Conservation (phyloP, 2,113 vertebrate genomes). For the Rhombomys opimus region DNA sequence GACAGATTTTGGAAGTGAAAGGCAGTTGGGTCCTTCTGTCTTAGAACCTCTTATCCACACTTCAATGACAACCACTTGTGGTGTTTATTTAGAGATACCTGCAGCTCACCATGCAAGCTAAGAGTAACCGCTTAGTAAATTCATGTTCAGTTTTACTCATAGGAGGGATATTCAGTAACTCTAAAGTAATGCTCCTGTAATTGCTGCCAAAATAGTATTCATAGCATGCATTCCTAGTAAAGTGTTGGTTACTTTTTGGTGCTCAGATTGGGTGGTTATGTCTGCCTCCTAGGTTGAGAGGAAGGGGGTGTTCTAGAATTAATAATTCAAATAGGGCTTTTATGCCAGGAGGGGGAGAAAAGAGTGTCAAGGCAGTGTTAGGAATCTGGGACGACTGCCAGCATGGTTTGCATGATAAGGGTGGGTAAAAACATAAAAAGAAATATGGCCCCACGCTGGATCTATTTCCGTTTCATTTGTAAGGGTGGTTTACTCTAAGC, state of each 20-base stretch:
- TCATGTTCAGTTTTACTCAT: conserved; percentile 16
- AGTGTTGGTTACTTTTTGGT: not conserved
- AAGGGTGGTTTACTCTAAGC: conserved; percentile 62
- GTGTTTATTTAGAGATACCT: not conserved
- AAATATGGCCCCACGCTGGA: conserved; percentile 57
- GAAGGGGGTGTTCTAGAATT: conserved; percentile 65
- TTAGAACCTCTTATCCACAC: not conserved
- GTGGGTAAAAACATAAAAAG: conserved; percentile 64
- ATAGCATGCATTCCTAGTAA: not conserved
- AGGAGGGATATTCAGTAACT: not conserved
- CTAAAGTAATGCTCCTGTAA: conserved; percentile 19
- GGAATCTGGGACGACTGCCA: conserved; percentile 75
- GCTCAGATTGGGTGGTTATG: conserved; percentile 11
- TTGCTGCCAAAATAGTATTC: not conserved
- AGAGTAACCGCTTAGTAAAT: not conserved
- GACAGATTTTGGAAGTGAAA: conserved; percentile 35
- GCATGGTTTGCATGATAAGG: conserved; percentile 66
- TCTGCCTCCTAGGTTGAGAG: conserved; percentile 18
- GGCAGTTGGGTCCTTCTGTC: not conserved
- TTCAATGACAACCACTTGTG: not conserved
- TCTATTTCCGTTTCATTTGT: conserved; percentile 62
- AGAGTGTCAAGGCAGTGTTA: conserved; percentile 70
- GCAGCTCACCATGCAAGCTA: not conserved
- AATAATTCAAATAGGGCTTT: conserved; percentile 71
- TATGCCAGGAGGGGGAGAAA: conserved; percentile 53